Conservation (phyloP, 1,140 invertebrate genomes). For the Harpegnathos saltator region DNA sequence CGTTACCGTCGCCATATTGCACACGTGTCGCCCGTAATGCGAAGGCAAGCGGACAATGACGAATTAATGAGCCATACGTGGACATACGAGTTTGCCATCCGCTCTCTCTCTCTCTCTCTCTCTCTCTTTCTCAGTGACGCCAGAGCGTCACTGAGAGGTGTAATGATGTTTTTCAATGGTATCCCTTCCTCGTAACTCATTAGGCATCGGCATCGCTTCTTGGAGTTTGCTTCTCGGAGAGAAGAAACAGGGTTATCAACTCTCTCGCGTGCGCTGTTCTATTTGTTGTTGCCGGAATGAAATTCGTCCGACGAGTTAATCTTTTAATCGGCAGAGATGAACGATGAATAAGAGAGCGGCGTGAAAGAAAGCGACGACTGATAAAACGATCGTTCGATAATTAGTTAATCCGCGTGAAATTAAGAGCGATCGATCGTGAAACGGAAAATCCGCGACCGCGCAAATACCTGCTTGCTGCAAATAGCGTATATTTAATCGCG, state of each 20-base stretch:
- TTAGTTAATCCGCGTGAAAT: conserved; percentile 39
- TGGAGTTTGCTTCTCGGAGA: too few species aligned
- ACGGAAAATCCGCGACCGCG: neutral
- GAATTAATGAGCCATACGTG: conserved; percentile 3
- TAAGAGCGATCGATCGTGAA: neutral
- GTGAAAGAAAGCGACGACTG: too few species aligned
- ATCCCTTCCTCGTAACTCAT: too few species aligned
- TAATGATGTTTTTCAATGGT: too few species aligned
- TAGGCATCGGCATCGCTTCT: too few species aligned
- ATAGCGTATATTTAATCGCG: conserved; percentile 32
- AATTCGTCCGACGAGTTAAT: neutral
- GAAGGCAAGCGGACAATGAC: neutral
- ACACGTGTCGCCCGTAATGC: neutral
- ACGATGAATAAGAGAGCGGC: neutral
- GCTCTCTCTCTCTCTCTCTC: too few species aligned
- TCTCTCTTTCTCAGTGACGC: too few species aligned
- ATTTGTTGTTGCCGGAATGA: neutral
- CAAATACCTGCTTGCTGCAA: conserved; percentile 5
- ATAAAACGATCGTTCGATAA: neutral
- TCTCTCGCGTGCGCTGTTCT: too few species aligned
- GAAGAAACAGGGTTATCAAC: neutral
- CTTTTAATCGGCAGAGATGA: neutral
- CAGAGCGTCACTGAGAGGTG: too few species aligned
- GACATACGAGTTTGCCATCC: too few species aligned
- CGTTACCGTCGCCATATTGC: conserved; percentile 1